Evolutionary conservation across 2,113 vertebrate genomes (phyloP), one percentile per base, ranked within the genome.

Genomic region (Xiphias gladius): DNA sequence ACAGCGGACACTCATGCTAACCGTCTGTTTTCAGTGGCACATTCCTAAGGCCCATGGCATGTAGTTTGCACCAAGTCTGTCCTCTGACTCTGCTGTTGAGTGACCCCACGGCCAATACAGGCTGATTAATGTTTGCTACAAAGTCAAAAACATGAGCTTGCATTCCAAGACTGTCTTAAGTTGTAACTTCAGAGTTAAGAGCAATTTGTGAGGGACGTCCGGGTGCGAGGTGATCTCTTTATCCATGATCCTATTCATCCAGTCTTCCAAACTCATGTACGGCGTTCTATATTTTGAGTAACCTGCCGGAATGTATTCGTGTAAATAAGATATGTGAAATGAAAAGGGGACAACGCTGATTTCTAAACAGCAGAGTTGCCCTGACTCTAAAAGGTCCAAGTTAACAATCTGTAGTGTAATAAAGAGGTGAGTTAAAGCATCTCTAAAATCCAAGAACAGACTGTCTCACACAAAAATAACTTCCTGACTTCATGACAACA

Each of bases 391-490:
- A 46, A 66, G 11, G 28, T 41, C 1, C 26, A 43, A 39, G 22
- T 39, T 6, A 41, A 3, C 50, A 66, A 11, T 32, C 19, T 0
- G 10, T 30, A 16, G 2, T 52, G 24, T 39, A n/a, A 14, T 55
- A 20, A 17, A 32, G n/a, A 73, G 4, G 4, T 2, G 14, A 39
- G 63, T 41, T 11, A 5, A 65, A 69, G 39, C 5, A 11, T 46
- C 2, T 41, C 30, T 1, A 9, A 35, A 61, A 7, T 48, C 17
- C 14, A 50, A 62, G 43, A 66, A 22, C 59, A 61, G 2, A 52
- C 48, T 20, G n/a, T 50, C 48, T 30, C 26, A n/a, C 26, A n/a
- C 66, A 28, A 24, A 72, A 67, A 67, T 66, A 76, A 20, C 48
- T 8, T 20, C 7, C 1, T 52, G 50, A 71, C 58, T 39, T 12